Base-by-base conservation (phyloP, 1,140 invertebrate genomes). In the Agrilus planipennis region DNA sequence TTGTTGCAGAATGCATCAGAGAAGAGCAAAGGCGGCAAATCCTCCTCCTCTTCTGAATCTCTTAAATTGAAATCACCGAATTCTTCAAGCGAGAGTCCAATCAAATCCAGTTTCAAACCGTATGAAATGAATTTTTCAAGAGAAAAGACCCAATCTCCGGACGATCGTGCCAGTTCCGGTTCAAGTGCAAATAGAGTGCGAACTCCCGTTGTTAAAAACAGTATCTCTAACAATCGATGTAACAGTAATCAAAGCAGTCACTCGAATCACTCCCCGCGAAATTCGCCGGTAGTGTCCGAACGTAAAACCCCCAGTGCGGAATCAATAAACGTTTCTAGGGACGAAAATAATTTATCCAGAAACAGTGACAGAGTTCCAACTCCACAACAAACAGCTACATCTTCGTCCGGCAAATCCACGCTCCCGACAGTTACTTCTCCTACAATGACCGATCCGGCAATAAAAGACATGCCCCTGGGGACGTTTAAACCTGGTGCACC, bases 1-100 rank as follows among this genome's bases (percentile, higher is more conserved):
- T 65, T 84, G 36, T 70, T 78, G 41, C 75, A 80, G 31, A 75
- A 73, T 30, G 76, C 69, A 34, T 79, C 72, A 60, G 81, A 78
- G 61, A 15, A 16, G 5, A 77, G 57, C 55, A 79, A 71, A 58
- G 72, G 65, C 51, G 67, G 68, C 51, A 72, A 70, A 64, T 53
- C 59, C 36, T 52, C 61, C 35, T 55, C 53, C 29, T n/a, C n/a
- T n/a, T n/a, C n/a, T n/a, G 72, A 77, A 28, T 56, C 61, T 2
- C 52, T 64, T 28, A 69, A 74, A 38, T 76, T 77, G 15, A 78
- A 78, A 57, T 67, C 72, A 16, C 53, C 58, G 36, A 61, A 55
- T 41, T 54, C 20, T 50, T 36, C 19, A 12, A 36, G 4, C 18
- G 34, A 36, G 2, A 10, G 7, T 11, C 4, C 18, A n/a, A 5